Conservation (phyloP, 2,888 invertebrate species). For the Hypolimnas misippus region DNA sequence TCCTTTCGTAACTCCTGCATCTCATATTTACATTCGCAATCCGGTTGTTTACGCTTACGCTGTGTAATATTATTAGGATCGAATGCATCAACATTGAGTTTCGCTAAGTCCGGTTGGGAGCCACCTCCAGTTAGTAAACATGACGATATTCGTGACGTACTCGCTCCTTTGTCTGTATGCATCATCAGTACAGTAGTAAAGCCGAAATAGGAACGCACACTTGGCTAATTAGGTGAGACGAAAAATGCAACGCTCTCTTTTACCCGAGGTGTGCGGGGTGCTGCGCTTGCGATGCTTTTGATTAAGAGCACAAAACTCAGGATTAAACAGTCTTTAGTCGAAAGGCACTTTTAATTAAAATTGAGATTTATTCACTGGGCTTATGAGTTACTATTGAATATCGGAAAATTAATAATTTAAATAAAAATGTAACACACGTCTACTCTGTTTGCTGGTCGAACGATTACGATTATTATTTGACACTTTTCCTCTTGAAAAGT, state of each 20-base stretch:
- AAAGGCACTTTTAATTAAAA: slow-evolving; percentile 1
- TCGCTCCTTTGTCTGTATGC: slow-evolving; percentile 11
- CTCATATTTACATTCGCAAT: too few species aligned
- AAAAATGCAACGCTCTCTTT: slow-evolving; percentile 17
- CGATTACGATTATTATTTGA: too few species aligned
- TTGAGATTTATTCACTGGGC: slow-evolving; percentile 11
- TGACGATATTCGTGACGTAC: slow-evolving; percentile 3
- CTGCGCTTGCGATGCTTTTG: slow-evolving; percentile 8
- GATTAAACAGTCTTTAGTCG: slow-evolving; percentile 11
- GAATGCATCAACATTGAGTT: slow-evolving; percentile 9
- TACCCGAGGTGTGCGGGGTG: slow-evolving; percentile 12
- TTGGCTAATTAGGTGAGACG: slow-evolving; percentile 9
- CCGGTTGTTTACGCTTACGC: too few species aligned
- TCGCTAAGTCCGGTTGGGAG: slow-evolving; percentile 12
- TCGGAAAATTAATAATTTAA: slow-evolving; percentile 8
- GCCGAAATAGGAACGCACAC: slow-evolving; percentile 4
- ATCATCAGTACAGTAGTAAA: neutral
- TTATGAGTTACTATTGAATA: slow-evolving; percentile 8
- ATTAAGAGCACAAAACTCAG: slow-evolving; percentile 7
- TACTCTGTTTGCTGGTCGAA: slow-evolving; percentile 7
- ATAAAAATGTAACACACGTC: slow-evolving; percentile 15
- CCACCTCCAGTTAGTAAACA: slow-evolving; percentile 4
- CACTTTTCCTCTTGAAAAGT: neutral
- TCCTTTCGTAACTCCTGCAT: too few species aligned
- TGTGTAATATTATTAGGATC: too few species aligned